Evolutionary conservation across 2,113 vertebrate genomes (phyloP), one percentile per base, ranked within the genome.

Genomic region (Otis tarda): DNA sequence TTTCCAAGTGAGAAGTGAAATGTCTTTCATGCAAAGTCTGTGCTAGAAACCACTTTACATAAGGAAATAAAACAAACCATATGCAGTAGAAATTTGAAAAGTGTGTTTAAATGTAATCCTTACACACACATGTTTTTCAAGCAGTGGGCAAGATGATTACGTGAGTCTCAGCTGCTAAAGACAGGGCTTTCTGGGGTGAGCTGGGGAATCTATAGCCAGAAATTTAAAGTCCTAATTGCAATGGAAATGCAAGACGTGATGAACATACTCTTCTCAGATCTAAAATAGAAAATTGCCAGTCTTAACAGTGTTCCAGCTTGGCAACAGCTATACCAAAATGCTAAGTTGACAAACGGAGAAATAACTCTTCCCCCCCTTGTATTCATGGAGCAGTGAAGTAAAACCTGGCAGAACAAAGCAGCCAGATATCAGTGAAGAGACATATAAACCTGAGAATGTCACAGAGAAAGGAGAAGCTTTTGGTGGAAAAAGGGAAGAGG

Each of bases 1-100:
- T 96, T 95, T 92, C 93, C 90, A 95, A 90, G 30, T 7, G 53
- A 92, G 88, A 96, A 94, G 64, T 91, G 80, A 90, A 90, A 96
- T 10, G 1, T n/a, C 56, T 89, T 89, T 89, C 12, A 33, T 41
- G 56, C 22, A 60, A 93, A 90, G 11, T 53, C 31, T 81, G 43
- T n/a, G 17, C 71, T 77, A 80, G 23, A 75, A 81, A 75, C 19
- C 25, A 55, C n/a, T 37, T 80, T 37, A 41, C 17, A 39, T 37
- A 71, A 60, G 45, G 64, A 81, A 95, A 89, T 63, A 56, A 86
- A 68, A 4, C 18, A 68, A 88, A 23, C 43, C 14, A 21, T 39
- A 37, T 5, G 24, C 45, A 60, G 39, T 10, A 89, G 18, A 82
- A 92, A 86, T 33, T 19, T 65, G 21, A 33, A 68, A 47, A 55